These are phyloP conservation scores for Streptopelia turtur DNA, from an alignment of 2,797 vertebrate genomes.

Conservation along the genomic window DNA sequence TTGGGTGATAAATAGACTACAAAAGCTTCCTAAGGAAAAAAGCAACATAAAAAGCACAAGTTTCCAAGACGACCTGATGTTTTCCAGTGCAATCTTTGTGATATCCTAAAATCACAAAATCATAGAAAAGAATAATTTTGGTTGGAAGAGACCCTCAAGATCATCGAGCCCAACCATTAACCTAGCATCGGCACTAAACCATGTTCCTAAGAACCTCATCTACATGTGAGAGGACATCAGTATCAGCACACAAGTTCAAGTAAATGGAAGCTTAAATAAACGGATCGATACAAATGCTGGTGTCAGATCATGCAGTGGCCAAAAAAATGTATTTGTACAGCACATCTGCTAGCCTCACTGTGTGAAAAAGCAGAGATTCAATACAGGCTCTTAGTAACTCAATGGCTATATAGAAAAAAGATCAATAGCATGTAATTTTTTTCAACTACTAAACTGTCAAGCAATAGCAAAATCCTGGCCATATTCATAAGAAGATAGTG, in stretches of 20 bases:
- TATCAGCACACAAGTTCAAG: neutral
- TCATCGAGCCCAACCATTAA: too few species aligned
- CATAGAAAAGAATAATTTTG: too few species aligned
- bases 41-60: neutral
- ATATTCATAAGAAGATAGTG: neutral
- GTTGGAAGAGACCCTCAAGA: too few species aligned
- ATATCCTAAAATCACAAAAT: neutral
- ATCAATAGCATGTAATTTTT: neutral
- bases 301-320: neutral
- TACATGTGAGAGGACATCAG: neutral
- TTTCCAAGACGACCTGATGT: neutral
- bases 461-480: neutral
- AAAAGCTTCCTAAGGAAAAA: neutral
- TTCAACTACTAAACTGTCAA: neutral
- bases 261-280: neutral
- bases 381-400: neutral
- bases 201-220: too few species aligned
- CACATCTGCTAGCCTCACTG: neutral
- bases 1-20: neutral
- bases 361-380: neutral
- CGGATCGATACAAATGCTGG: neutral
- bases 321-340: neutral
- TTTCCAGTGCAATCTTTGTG: neutral
- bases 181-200: too few species aligned
- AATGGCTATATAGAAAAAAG: neutral